Evolutionary conservation across 2,797 vertebrate genomes (phyloP), one percentile per base, ranked within the genome.

Genomic region (Antennarius maculatus): DNA sequence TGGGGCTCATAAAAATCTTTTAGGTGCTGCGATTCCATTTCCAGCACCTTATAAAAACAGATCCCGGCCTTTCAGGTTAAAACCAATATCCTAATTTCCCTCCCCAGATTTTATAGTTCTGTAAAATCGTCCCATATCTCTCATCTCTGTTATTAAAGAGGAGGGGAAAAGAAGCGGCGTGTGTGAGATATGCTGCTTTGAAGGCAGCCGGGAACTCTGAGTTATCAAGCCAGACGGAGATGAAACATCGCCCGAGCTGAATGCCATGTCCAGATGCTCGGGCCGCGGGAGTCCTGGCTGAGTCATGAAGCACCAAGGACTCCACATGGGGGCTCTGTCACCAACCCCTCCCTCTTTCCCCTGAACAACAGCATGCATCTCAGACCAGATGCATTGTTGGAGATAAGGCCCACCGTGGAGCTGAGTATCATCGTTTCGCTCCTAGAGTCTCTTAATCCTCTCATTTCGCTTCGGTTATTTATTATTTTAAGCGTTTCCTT

Each of bases 181-280:
- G 31, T 23, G 65, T 6, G 29, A 70, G 62, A 67, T 65, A 64
- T 13, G 51, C 34, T 28, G 75, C 82, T 79, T 64, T 76, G 77
- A 83, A 71, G 59, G 63, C 74, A 64, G 74, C 55, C 61, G 17
- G 74, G 61, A 63, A 61, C 64, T 16, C 29, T 29, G 65, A 76
- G 79, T 76, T 81, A 77, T 82, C 69, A 76, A 82, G 70, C 54
- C 61, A 50, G 69, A 64, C 75, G 65, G 71, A 76, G 80, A 86
- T 78, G 82, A 87, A 81, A 61, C 83, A 51, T 76, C n/a, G 53
- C 41, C 61, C 9, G 43, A 63, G 61, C 50, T 6, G 86, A 82
- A 74, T 56, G 79, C 76, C 76, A 71, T 3, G 79, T 90, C 87
- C 91, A 92, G 90, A 91, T 93, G 90, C 89, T 90, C 54, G 1